Evolutionary conservation across 2,888 invertebrate genomes (phyloP).

Genomic region (Pyrrhosoma nymphula): DNA sequence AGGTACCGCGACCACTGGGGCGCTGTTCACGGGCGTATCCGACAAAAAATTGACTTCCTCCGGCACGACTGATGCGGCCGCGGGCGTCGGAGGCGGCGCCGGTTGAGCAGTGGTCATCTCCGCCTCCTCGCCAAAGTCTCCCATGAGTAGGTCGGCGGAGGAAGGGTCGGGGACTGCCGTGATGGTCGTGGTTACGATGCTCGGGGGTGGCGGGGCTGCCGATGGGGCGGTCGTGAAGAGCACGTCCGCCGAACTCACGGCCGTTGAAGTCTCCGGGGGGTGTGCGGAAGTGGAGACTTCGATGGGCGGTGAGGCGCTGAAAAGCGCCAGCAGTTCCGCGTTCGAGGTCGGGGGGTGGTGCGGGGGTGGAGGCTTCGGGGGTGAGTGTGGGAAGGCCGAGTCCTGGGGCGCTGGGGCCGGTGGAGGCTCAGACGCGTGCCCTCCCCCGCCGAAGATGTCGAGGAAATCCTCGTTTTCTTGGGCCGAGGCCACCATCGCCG

Average conservation of each 20-base stretch:
- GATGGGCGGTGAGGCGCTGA: not conserved
- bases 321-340: not conserved
- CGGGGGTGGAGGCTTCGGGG: constrained; percentile 65
- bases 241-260: constrained; percentile 74
- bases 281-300: constrained; percentile 71
- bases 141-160: constrained; percentile 72
- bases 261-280: constrained; percentile 68
- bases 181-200: constrained; percentile 76
- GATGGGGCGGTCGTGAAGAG: constrained; percentile 73
- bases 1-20: not conserved
- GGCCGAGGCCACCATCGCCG: not conserved
- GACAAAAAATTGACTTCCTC: constrained; percentile 32
- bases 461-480: constrained; percentile 38
- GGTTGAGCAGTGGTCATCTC: not conserved
- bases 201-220: constrained; percentile 73
- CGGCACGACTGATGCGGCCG: not conserved
- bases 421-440: not conserved
- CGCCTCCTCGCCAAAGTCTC: constrained; percentile 69
- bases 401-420: not conserved
- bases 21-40: not conserved
- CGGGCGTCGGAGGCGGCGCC: not conserved
- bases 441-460: constrained; percentile 61
- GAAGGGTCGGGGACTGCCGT: constrained; percentile 73
- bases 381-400: constrained; percentile 72
- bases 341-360: not conserved